Evolutionary conservation across 1,140 invertebrate genomes (phyloP), one percentile per base, ranked within the genome.

Genomic region (Zaprionus tsacasi): DNA sequence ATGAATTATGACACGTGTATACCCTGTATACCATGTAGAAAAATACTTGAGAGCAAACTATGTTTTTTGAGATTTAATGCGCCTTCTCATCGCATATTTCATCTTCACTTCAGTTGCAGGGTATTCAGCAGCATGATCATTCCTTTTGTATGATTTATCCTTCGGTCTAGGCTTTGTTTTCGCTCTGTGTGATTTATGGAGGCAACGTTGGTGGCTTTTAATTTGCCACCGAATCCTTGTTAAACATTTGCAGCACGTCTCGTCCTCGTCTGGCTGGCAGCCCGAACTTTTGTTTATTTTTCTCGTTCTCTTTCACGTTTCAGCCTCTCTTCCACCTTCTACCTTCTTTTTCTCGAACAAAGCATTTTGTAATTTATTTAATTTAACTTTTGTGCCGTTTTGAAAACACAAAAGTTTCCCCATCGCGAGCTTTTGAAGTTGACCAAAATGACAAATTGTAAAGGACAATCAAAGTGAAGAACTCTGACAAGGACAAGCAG

Each of bases 301-400:
- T 81, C 33, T 3, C 6, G 27, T 30, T 30, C 27, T 30, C 50
- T 50, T 74, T 69, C 3, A 3, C 11, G 15, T 56, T 50, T 66
- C 60, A 63, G 67, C n/a, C 13, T 17, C 15, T 40, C 36, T 59
- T 25, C 3, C 8, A 27, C 54, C 17, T 54, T 13, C 15, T 6
- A 82, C 79, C 61, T 65, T 70, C 76, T 88, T 82, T 68, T 88
- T 88, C 76, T 74, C 79, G 60, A 67, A 77, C 80, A 83, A 87
- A 87, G 83, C 73, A 88, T 87, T 88, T 80, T 88, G 77, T 83
- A 88, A 87, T 87, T 88, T 88, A 88, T 87, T 87, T 87, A 87
- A 87, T 83, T 87, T 75, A 40, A 88, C 83, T 83, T 82, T 79
- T 83, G 52, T 80, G 30, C 57, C 48, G 61, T 60, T 59, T 66